These are phyloP conservation scores for Elegia similella DNA, from an alignment of 2,888 invertebrate species.

Conservation along the genomic window DNA sequence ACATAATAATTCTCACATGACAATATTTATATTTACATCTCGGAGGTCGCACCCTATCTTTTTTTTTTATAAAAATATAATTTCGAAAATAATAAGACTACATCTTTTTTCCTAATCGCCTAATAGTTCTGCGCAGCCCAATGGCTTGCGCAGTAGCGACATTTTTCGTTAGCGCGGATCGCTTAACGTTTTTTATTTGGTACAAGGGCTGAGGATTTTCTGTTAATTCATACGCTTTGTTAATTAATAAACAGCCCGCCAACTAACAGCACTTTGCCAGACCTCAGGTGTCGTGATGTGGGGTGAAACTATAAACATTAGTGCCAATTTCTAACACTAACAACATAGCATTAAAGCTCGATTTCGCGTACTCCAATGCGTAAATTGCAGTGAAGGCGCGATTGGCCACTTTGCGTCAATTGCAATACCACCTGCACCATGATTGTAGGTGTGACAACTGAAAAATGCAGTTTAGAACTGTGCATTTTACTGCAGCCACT, in stretches of 20 bases:
- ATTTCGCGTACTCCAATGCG: neutral
- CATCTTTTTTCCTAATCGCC: no score
- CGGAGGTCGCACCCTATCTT: no score
- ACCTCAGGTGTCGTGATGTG: neutral
- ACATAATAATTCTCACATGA: no score
- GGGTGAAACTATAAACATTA: neutral
- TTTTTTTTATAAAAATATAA: no score
- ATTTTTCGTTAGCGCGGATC: no score
- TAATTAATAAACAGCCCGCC: neutral
- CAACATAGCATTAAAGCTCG: neutral
- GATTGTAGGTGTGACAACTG: neutral
- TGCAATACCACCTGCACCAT: conserved; percentile 9
- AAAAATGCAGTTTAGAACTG: conserved; percentile 1
- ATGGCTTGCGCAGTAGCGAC: no score
- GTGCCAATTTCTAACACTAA: neutral
- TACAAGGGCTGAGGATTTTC: no score
- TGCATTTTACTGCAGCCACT: neutral
- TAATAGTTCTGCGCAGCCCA: no score
- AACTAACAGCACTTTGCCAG: neutral
- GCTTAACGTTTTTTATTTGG: no score
- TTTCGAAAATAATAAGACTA: no score
- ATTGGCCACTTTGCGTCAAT: conserved; percentile 13
- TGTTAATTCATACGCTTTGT: no score
- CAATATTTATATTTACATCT: no score
- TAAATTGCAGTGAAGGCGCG: conserved; percentile 5